Conservation (phyloP, 2,113 vertebrate species). For the Toxotes jaculatrix region DNA sequence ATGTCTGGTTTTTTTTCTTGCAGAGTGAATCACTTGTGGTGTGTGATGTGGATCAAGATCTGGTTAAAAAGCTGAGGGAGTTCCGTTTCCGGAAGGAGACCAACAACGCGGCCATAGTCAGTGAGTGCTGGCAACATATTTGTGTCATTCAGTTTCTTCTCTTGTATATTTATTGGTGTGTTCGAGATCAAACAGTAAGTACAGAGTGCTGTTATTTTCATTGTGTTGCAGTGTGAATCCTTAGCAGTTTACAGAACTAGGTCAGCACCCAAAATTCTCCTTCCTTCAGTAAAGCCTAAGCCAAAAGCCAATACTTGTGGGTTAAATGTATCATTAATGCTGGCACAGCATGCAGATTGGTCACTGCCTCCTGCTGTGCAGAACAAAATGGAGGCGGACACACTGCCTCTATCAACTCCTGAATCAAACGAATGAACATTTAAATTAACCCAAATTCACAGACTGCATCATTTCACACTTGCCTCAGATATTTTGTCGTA, state of each 20-base stretch:
- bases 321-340: neutral
- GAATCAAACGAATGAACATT: neutral
- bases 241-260: neutral
- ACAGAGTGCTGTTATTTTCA: neutral
- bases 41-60: slow-evolving; percentile 95
- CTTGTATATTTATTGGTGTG: neutral
- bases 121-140: slow-evolving; percentile 83
- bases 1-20: neutral
- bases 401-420: neutral
- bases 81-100: slow-evolving; percentile 98
- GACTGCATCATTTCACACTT: neutral
- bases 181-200: neutral
- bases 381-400: neutral
- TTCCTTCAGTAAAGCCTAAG: slow-evolving; percentile 4
- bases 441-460: neutral
- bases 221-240: neutral
- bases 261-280: neutral
- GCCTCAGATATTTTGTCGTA: neutral
- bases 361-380: slow-evolving; percentile 20
- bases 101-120: slow-evolving; percentile 98
- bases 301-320: neutral
- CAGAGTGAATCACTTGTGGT: slow-evolving; percentile 97
- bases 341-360: slow-evolving; percentile 1
- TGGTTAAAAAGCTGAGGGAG: slow-evolving; percentile 93
- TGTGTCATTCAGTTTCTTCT: neutral